phyloP scores from a whole-genome alignment of 2,888 invertebrate species.

The Salpingus planirostris region DNA sequence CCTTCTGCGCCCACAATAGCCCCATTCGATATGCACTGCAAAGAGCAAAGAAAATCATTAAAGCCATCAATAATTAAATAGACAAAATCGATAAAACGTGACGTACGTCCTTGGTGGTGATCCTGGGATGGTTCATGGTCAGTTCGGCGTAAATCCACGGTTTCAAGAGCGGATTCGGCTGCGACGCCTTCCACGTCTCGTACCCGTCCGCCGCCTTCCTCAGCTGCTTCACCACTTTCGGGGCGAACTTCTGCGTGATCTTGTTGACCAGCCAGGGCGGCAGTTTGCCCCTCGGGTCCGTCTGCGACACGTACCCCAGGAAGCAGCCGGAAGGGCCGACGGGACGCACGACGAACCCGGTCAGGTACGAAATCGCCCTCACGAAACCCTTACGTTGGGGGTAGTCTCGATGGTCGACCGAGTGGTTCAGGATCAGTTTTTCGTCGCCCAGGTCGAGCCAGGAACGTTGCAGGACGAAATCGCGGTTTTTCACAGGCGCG shows the following conservation, averaged over 20 bases:
- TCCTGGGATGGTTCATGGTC: slow-evolving; percentile 39
- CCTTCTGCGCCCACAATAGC: too few species aligned
- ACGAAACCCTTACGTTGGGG: slow-evolving; percentile 78
- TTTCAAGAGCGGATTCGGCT: slow-evolving; percentile 64
- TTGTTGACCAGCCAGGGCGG: slow-evolving; percentile 88
- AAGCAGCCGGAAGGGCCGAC: slow-evolving; percentile 58
- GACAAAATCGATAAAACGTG: neutral
- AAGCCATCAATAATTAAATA: too few species aligned
- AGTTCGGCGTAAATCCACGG: slow-evolving; percentile 88
- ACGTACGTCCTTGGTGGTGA: slow-evolving; percentile 50
- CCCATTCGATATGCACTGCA: too few species aligned
- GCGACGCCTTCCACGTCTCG: slow-evolving; percentile 68
- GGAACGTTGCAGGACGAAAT: slow-evolving; percentile 85
- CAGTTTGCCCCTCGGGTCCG: slow-evolving; percentile 79
- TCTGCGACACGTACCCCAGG: slow-evolving; percentile 81
- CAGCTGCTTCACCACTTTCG: slow-evolving; percentile 74
- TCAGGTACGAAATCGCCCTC: slow-evolving; percentile 53
- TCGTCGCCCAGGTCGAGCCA: slow-evolving; percentile 83
- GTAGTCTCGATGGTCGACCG: slow-evolving; percentile 77
- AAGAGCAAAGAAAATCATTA: too few species aligned
- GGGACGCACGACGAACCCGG: slow-evolving; percentile 60
- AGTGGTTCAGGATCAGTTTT: slow-evolving; percentile 84
- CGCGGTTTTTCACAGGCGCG: slow-evolving; percentile 78
- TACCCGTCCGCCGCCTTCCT: slow-evolving; percentile 77
- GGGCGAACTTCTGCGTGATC: slow-evolving; percentile 77